These are phyloP conservation scores for Gymnoscopelus microlampas DNA, from an alignment of 2,797 vertebrate species.

Conservation along the genomic window DNA sequence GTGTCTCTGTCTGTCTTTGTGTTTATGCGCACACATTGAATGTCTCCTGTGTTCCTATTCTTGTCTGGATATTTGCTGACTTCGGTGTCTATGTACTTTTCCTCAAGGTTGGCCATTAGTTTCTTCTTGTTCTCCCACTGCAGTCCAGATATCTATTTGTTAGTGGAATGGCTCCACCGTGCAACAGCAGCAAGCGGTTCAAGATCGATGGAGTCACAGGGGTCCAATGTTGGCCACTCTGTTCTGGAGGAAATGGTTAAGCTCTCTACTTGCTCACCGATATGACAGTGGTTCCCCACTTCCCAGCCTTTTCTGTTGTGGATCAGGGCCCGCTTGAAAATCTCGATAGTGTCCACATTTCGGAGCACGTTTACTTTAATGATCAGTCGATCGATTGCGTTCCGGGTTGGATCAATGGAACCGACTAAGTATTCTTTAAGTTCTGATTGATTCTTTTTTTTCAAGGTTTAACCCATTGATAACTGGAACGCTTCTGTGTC, in stretches of 20 bases:
- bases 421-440: too few species aligned
- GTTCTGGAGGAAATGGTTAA: slow-evolving; percentile 23
- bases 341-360: too few species aligned
- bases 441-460: too few species aligned
- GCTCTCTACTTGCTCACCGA: slow-evolving; percentile 22
- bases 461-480: too few species aligned
- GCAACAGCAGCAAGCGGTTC: slow-evolving; percentile 35
- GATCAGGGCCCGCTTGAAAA: too few species aligned
- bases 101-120: slow-evolving; percentile 39
- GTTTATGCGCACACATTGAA: neutral
- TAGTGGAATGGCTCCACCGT: slow-evolving; percentile 26
- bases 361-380: too few species aligned
- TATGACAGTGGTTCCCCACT: too few species aligned
- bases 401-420: too few species aligned
- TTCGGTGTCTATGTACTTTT: slow-evolving; percentile 39
- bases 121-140: slow-evolving; percentile 29
- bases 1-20: neutral
- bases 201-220: slow-evolving; percentile 43
- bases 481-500: too few species aligned
- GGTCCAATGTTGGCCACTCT: slow-evolving; percentile 29
- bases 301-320: too few species aligned
- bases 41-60: neutral
- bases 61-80: slow-evolving; percentile 38
- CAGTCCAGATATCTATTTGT: slow-evolving; percentile 33
- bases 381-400: too few species aligned